A percentile compares a stretch with the other conserved stretches of the same genome.
Evolutionary conservation across 1,140 invertebrate genomes (phyloP).

Genomic region (Drosophila burlai): DNA sequence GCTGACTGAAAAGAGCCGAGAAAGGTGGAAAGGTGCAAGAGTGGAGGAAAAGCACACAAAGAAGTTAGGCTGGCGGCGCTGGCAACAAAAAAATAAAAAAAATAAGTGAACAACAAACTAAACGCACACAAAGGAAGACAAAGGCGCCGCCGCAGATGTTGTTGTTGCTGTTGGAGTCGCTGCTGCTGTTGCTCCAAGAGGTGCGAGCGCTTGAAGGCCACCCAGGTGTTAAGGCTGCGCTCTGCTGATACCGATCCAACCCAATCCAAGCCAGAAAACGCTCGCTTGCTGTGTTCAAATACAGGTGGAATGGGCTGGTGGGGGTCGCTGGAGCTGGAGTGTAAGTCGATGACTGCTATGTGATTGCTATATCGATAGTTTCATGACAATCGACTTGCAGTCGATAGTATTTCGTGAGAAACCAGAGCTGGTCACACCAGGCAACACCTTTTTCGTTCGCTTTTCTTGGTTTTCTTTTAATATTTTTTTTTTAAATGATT

Average conservation of each 20-base stretch:
- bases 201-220: slow-evolving; percentile 42
- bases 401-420: not conserved
- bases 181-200: slow-evolving; percentile 14
- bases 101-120: not conserved
- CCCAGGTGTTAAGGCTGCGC: slow-evolving; percentile 37
- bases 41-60: slow-evolving; percentile 10
- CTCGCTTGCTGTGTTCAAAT: slow-evolving; percentile 14
- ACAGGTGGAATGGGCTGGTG: not conserved
- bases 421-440: not conserved
- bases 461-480: not conserved
- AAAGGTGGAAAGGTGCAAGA: not conserved
- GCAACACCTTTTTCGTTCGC: not conserved
- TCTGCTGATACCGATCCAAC: slow-evolving; percentile 14
- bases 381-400: not conserved
- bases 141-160: slow-evolving; percentile 24
- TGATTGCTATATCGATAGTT: not conserved
- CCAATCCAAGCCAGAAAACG: slow-evolving; percentile 9
- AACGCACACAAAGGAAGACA: slow-evolving; percentile 31
- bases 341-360: not conserved
- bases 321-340: slow-evolving; percentile 5
- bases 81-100: not conserved
- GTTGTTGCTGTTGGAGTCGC: not conserved
- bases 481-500: too few species aligned
- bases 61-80: slow-evolving; percentile 10
- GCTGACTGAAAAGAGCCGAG: slow-evolving; percentile 17